Evolutionary conservation across 1,140 invertebrate genomes (phyloP).

Genomic region (Caenorhabditis brenneri): DNA sequence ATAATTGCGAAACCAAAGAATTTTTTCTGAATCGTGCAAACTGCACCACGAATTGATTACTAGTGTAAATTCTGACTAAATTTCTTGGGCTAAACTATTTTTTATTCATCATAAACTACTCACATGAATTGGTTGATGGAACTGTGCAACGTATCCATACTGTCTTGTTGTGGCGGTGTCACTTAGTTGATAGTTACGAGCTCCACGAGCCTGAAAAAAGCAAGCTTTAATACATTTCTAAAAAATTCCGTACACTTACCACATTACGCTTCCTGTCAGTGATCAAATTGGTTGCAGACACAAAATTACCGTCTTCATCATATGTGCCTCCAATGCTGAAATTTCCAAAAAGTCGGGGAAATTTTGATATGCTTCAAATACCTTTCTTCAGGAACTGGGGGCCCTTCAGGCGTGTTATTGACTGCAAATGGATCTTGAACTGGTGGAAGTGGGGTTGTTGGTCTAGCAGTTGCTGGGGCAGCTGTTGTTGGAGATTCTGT

Average conservation of each 20-base stretch:
- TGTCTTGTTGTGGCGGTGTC: neutral
- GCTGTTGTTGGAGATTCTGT: neutral
- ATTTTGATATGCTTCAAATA: neutral
- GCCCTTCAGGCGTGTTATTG: neutral
- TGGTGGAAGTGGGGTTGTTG: neutral
- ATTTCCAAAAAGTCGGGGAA: neutral
- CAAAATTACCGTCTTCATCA: slow-evolving; percentile 15
- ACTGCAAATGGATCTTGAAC: neutral
- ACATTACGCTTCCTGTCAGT: neutral
- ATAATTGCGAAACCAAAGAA: too few species aligned
- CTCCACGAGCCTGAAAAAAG: neutral
- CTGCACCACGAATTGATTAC: too few species aligned
- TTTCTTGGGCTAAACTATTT: too few species aligned
- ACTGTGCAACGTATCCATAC: slow-evolving; percentile 11
- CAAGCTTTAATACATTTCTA: too few species aligned
- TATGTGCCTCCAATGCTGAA: slow-evolving; percentile 14
- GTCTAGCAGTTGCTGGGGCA: neutral
- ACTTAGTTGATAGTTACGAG: slow-evolving; percentile 20
- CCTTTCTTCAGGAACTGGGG: slow-evolving; percentile 9
- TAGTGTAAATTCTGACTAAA: too few species aligned
- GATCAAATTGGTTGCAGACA: slow-evolving; percentile 1
- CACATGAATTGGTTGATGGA: slow-evolving; percentile 26
- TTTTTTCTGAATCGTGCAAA: too few species aligned
- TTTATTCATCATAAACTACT: too few species aligned
- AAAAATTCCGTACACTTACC: neutral